These are phyloP conservation scores for Pherbina coryleti DNA, from an alignment of 2,888 invertebrate species.

Conservation along the genomic window DNA sequence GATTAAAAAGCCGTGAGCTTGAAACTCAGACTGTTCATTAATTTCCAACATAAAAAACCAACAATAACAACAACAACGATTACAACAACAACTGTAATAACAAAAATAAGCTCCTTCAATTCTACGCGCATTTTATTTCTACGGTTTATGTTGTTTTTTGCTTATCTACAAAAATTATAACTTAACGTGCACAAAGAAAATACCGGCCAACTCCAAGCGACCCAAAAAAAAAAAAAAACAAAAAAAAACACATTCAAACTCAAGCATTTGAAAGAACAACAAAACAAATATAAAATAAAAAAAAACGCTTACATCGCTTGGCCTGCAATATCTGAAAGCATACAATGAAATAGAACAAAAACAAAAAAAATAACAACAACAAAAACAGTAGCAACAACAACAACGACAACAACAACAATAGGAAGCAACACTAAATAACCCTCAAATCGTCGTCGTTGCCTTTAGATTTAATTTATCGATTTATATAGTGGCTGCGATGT, in stretches of 20 bases:
- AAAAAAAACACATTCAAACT: constrained; percentile 27
- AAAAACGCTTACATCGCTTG: not conserved
- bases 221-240: constrained; percentile 32
- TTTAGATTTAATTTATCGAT: constrained; percentile 30
- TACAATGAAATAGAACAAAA: not conserved
- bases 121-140: too few species aligned
- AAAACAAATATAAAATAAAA: constrained; percentile 13
- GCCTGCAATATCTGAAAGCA: not conserved
- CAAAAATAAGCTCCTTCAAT: not conserved
- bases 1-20: too few species aligned
- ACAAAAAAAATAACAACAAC: not conserved
- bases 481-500: not conserved
- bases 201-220: too few species aligned
- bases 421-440: constrained; percentile 17
- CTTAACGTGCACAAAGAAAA: not conserved
- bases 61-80: constrained; percentile 16
- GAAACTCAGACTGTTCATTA: not conserved
- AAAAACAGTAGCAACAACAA: constrained; percentile 1
- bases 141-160: not conserved
- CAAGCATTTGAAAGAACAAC: constrained; percentile 19
- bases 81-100: not conserved
- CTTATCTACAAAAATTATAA: constrained; percentile 1
- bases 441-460: constrained; percentile 17
- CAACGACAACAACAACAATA: not conserved
- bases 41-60: constrained; percentile 34